A percentile compares a stretch with the other conserved stretches of the same genome.
Evolutionary conservation across 2,888 invertebrate genomes (phyloP).

Genomic region (Mellilla xanthometata): DNA sequence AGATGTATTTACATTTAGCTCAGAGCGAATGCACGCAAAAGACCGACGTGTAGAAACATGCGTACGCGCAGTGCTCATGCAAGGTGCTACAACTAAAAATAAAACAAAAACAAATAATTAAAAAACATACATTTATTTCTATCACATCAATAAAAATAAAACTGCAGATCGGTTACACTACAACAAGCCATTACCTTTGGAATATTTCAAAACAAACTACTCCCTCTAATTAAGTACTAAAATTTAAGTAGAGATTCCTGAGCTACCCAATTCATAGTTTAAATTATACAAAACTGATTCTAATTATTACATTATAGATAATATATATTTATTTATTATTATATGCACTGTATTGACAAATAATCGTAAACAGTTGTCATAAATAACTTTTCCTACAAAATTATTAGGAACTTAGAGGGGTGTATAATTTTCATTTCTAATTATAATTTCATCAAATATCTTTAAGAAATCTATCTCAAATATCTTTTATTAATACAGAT

Average conservation of each 20-base stretch:
- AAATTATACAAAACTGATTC: constrained; percentile 19
- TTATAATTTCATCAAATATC: constrained; percentile 55
- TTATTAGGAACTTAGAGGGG: constrained; percentile 65
- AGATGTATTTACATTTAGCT: too few relatives aligned
- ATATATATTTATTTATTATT: too few relatives aligned
- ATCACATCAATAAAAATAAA: constrained; percentile 54
- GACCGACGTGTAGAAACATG: constrained; percentile 11
- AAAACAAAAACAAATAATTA: constrained; percentile 68
- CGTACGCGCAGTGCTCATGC: constrained; percentile 34
- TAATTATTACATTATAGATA: background rate
- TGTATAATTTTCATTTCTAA: too few relatives aligned
- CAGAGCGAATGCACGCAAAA: too few relatives aligned
- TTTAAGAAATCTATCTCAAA: constrained; percentile 52
- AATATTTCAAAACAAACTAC: constrained; percentile 40
- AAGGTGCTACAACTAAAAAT: constrained; percentile 68
- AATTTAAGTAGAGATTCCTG: constrained; percentile 77
- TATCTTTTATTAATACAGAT: constrained; percentile 55
- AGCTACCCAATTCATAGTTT: constrained; percentile 12
- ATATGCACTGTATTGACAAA: constrained; percentile 16
- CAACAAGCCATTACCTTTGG: constrained; percentile 61
- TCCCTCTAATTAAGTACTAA: constrained; percentile 75
- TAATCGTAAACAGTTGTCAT: background rate
- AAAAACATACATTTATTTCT: constrained; percentile 74
- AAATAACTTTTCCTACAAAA: constrained; percentile 26
- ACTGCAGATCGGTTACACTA: constrained; percentile 49